Percentiles rank a stretch among this genome's conserved stretches.
These are phyloP conservation scores for Thymelicus lineola DNA, from an alignment of 2,888 invertebrate genomes.

Conservation along the genomic window DNA sequence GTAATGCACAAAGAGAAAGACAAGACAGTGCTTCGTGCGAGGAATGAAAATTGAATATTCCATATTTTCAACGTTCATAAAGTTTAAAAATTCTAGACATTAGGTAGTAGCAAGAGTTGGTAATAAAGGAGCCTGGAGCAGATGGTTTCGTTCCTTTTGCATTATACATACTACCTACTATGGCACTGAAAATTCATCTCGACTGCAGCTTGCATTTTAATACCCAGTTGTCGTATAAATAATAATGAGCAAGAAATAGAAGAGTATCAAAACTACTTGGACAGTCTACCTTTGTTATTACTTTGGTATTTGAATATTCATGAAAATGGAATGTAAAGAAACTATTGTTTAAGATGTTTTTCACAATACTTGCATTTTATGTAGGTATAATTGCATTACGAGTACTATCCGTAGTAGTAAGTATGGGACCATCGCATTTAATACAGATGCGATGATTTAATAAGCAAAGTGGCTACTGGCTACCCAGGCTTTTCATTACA, in stretches of 20 bases:
- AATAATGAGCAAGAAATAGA: constrained; percentile 5
- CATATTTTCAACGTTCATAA: constrained; percentile 43
- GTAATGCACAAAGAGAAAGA: constrained; percentile 7
- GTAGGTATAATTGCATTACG: too few species aligned
- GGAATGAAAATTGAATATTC: constrained; percentile 40
- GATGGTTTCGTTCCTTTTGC: constrained; percentile 41
- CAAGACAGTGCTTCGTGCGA: constrained; percentile 37
- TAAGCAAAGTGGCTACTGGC: too few species aligned
- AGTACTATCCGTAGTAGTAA: too few species aligned
- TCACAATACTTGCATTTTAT: too few species aligned
- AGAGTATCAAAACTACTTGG: background rate
- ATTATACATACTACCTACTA: constrained; percentile 38
- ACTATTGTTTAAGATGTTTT: too few species aligned
- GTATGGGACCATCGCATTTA: too few species aligned
- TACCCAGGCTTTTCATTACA: too few species aligned
- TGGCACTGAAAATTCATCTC: constrained; percentile 22
- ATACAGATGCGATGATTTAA: too few species aligned
- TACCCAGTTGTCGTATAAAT: constrained; percentile 16
- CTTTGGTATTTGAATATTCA: constrained; percentile 1
- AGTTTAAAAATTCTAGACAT: constrained; percentile 46
- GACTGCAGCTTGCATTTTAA: constrained; percentile 8
- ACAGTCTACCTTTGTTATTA: background rate
- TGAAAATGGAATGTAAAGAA: background rate
- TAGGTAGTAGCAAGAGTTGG: constrained; percentile 39
- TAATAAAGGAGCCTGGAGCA: constrained; percentile 41